Base-by-base conservation (phyloP, 2,888 invertebrate genomes). In the Chalcis sispes region DNA sequence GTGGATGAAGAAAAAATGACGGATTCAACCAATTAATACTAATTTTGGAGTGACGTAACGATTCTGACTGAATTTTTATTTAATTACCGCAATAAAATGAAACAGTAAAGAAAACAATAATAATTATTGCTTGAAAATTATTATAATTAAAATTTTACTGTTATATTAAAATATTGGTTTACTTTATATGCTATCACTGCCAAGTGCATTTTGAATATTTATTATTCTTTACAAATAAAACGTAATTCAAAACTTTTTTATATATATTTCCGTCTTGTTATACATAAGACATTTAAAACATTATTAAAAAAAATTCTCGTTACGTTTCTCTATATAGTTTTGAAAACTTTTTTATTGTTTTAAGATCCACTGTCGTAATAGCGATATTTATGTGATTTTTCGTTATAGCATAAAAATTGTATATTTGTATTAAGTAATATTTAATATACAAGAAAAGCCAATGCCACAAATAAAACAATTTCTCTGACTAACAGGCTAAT, bases 351-450 rank as follows among this genome's bases (percentile, higher is more conserved):
- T 74, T 67, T 54, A 74, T 32, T 69, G 15, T 48, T 46, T 8
- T 10, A 48, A 64, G 29, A 64, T 42, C n/a, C 46, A 74, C 29
- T 40, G 36, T 75, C 10, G 23, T 62, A 58, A 54, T 20, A 65
- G 56, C 42, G 32, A 75, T 64, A 64, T 56, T 70, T 40, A 58
- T 75, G 46, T 58, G 42, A 70, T 29, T 54, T 66, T 65, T 69
- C 65, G 56, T 75, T 75, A 64, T 50, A 62, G 50, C 20, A 69
- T 65, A 25, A 66, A 59, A 73, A 69, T 69, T 69, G 54, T 62
- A 69, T 64, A 62, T 61, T 59, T 62, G 29, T 70, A 65, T 75
- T 75, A 42, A 64, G 50, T 75, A 48, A 69, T 69, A 70, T 70
- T 64, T 69, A 70, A 65, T 46, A 46, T 13, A 56, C 42, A 52